Evolutionary conservation across 2,113 vertebrate species (phyloP), one percentile per base, ranked within the genome.

Genomic region (Cariama cristata): DNA sequence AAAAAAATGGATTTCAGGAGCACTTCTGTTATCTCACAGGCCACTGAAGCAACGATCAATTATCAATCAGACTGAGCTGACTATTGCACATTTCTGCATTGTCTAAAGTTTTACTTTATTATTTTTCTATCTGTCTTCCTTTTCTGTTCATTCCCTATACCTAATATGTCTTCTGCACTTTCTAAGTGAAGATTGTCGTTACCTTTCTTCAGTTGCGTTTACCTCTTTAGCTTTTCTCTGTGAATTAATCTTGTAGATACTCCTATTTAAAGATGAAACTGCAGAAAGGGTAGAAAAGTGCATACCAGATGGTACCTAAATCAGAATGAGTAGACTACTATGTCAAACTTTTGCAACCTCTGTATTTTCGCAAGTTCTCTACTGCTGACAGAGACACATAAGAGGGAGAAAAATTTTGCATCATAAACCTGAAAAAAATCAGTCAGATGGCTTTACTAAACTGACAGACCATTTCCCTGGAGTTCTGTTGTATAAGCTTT

Each of bases 401-500:
- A 30, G 42, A 87, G 50, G 49, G 10, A 47, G 17, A 75, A 64
- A 63, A 26, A 26, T 14, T 45, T 49, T 67, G 23, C 27, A 27
- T 44, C 40, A 30, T 8, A 75, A 58, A 67, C 35, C 32, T 28
- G 21, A 74, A 74, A 60, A 50, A 56, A 62, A 32, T 32, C 52
- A 33, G 14, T 73, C 32, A 14, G 9, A 44, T n/a, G 9, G 7
- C 18, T 88, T 98, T 96, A 98, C 81, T 98, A 92, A 98, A 98
- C 94, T 97, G 97, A 98, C 90, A 98, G 85, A 96, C 55, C 52
- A 59, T 92, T 95, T 56, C 63, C 91, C 96, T 96, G 79, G 93
- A 97, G 86, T 93, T 96, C 86, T 97, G 81, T 94, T 96, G 94
- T 93, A 96, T 96, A 92, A 98, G 86, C 86, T 97, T 96, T 96